phyloP scores from a whole-genome alignment of 1,140 invertebrate genomes.

The Steinernema feltiae region DNA sequence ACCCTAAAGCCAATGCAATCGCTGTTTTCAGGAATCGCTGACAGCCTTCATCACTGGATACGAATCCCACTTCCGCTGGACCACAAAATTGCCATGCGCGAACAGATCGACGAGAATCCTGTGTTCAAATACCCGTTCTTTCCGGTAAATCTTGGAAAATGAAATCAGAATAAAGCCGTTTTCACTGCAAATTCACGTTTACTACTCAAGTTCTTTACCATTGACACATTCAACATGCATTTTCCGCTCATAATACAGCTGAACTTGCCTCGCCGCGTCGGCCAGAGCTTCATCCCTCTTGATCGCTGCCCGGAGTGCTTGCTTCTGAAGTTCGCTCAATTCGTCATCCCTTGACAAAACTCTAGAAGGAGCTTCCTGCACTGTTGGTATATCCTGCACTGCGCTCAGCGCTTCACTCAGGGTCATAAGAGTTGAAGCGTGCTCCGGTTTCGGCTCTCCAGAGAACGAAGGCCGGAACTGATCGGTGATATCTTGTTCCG shows the following conservation, averaged over 20 bases:
- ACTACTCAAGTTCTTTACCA: not conserved
- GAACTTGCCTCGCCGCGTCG: not conserved
- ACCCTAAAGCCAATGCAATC: too few relatives aligned
- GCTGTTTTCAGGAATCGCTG: too few relatives aligned
- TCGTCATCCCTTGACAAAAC: not conserved
- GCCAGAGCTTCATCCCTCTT: not conserved
- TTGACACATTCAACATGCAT: not conserved
- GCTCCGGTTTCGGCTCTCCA: not conserved
- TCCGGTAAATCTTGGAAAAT: too few relatives aligned
- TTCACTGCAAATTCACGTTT: too few relatives aligned
- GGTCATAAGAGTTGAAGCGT: not conserved
- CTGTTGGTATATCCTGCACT: not conserved
- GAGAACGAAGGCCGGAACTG: not conserved
- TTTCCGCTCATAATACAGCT: not conserved
- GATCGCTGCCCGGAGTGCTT: not conserved
- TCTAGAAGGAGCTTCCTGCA: too few relatives aligned
- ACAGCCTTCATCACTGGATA: too few relatives aligned
- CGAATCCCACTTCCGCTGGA: too few relatives aligned
- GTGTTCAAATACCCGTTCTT: too few relatives aligned
- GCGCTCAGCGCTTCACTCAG: not conserved
- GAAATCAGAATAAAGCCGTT: too few relatives aligned
- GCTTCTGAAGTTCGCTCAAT: not conserved
- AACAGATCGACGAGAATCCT: too few relatives aligned
- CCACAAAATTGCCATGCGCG: too few relatives aligned
- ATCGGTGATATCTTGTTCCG: not conserved